Conservation (phyloP, 2,797 vertebrate genomes). For the Aldrovandia affinis region DNA sequence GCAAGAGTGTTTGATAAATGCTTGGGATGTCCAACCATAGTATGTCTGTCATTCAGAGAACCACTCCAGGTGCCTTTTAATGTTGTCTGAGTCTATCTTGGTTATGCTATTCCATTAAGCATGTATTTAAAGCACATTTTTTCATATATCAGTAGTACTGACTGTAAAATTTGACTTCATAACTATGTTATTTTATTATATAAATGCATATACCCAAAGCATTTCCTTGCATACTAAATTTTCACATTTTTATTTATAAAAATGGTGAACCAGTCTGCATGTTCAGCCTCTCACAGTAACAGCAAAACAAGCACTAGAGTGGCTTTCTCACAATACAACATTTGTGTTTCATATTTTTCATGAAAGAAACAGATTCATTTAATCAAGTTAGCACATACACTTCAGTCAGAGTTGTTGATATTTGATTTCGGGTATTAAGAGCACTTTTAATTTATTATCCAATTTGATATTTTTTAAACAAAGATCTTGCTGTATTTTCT, state of each 20-base stretch:
- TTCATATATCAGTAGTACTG: constrained; percentile 17
- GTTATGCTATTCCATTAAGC: constrained; percentile 21
- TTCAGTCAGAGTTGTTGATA: constrained; percentile 31
- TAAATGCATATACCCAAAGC: constrained; percentile 3
- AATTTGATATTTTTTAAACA: constrained; percentile 22
- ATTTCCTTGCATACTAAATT: constrained; percentile 17
- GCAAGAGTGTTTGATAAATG: not conserved
- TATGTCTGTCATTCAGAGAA: constrained; percentile 7
- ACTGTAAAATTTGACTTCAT: not conserved
- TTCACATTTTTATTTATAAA: constrained; percentile 27
- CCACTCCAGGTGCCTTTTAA: constrained; percentile 10
- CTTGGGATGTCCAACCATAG: not conserved
- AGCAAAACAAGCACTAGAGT: constrained; percentile 14
- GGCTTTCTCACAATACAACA: constrained; percentile 16
- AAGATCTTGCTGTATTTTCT: constrained; percentile 19
- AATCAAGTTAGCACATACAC: constrained; percentile 33
- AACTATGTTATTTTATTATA: not conserved
- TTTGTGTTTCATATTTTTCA: constrained; percentile 25
- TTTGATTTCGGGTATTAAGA: constrained; percentile 25
- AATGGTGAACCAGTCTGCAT: constrained; percentile 8
- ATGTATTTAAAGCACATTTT: constrained; percentile 17
- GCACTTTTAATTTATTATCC: constrained; percentile 23
- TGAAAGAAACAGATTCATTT: constrained; percentile 20
- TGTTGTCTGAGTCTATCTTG: not conserved
- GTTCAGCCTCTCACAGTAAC: constrained; percentile 5